Percentiles rank a stretch among this genome's conserved stretches.
Evolutionary conservation across 2,113 vertebrate genomes (phyloP).

Genomic region (Corythoichthys haematopterus): DNA sequence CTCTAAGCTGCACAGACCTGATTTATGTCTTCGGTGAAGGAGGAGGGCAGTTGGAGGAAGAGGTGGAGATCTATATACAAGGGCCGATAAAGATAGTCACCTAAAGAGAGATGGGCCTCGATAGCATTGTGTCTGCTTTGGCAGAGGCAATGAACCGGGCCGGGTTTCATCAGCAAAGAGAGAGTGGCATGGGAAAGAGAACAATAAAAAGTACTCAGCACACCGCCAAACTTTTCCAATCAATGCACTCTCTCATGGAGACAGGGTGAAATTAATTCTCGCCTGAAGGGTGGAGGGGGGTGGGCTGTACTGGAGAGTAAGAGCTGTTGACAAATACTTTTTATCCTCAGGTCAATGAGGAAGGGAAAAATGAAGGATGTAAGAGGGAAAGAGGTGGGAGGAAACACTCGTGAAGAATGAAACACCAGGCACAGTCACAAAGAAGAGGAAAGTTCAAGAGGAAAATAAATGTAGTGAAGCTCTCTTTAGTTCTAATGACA

Average conservation of each 20-base stretch:
- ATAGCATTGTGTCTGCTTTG: conserved; percentile 24
- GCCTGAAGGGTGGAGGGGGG: conserved; percentile 33
- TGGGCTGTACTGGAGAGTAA: conserved; percentile 31
- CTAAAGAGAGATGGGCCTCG: conserved; percentile 13
- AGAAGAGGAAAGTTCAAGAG: conserved; percentile 16
- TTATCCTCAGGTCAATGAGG: conserved; percentile 49
- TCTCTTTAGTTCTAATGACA: conserved; percentile 37
- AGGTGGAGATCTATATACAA: conserved; percentile 4
- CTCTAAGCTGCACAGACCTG: conserved; percentile 4
- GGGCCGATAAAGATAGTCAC: conserved; percentile 18
- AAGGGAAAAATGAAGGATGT: conserved; percentile 11
- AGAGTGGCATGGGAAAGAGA: conserved; percentile 22
- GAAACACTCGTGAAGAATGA: conserved; percentile 12
- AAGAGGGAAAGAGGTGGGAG: conserved; percentile 8
- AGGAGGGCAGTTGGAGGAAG: not conserved
- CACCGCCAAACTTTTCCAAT: conserved; percentile 54
- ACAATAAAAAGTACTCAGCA: conserved; percentile 37
- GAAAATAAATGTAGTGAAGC: conserved; percentile 18
- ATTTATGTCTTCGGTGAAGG: conserved; percentile 8
- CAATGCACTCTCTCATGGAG: conserved; percentile 45
- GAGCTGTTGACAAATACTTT: conserved; percentile 59
- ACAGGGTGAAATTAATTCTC: conserved; percentile 44
- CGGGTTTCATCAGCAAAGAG: conserved; percentile 34
- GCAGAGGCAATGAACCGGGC: conserved; percentile 27
- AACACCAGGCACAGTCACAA: not conserved